These are phyloP conservation scores for Rotaria macrura DNA, from an alignment of 2,888 invertebrate genomes.

Conservation along the genomic window DNA sequence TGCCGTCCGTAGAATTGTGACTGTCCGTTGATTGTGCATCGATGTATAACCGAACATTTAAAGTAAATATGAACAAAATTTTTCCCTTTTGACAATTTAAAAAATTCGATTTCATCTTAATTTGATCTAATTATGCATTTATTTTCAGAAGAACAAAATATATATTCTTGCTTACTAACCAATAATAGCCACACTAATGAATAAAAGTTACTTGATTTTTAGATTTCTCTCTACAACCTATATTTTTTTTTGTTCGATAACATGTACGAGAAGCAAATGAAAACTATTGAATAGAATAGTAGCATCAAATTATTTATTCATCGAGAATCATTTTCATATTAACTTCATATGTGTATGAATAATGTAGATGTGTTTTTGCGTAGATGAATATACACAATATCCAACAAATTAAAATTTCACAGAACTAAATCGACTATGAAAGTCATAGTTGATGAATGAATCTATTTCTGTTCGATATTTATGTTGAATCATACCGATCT, in stretches of 20 bases:
- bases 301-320: not conserved
- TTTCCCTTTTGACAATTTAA: not conserved
- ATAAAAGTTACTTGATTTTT: not conserved
- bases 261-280: not conserved
- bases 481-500: no score
- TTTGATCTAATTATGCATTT: no score
- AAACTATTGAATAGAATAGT: not conserved
- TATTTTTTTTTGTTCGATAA: not conserved
- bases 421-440: not conserved
- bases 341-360: not conserved
- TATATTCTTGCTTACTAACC: not conserved
- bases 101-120: not conserved
- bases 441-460: not conserved
- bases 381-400: not conserved
- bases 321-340: not conserved
- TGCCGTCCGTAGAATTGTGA: not conserved
- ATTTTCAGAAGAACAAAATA: not conserved
- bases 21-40: not conserved
- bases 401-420: not conserved
- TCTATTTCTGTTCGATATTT: not conserved
- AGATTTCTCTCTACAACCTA: not conserved
- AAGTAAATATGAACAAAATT: not conserved
- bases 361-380: not conserved
- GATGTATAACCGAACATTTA: not conserved
- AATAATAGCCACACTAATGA: not conserved